Evolutionary conservation across 2,888 invertebrate species (phyloP), one percentile per base, ranked within the genome.

Genomic region (Ormia ochracea): DNA sequence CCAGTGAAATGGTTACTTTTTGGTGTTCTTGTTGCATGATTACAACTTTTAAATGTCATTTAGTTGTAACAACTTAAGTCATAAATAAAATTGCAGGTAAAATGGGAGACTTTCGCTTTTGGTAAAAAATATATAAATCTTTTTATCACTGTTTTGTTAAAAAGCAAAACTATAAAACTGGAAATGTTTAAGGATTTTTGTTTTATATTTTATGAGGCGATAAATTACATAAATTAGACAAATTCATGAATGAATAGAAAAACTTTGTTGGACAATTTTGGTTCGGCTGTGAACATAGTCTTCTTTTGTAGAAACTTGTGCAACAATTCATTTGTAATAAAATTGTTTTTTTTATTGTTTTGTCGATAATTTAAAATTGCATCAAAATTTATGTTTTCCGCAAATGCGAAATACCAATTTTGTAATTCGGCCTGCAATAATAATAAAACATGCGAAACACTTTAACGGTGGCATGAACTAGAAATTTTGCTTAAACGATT

Each of bases 41-140:
- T 66, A 81, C 75, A 68, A 81, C 78, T 78, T 78, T 76, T 63
- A 68, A 78, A 76, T 81, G 78, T 65, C 81, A 78, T 75, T 78
- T 78, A 75, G 74, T 75, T 78, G 72, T 75, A 66, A 69, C 77
- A 81, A 81, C 76, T 77, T 61, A 76, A 80, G 79, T 76, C 79
- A 76, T 80, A 80, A 80, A 80, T 80, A 76, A 80, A 80, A 72
- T 76, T 76, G 70, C 61, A 76, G 45, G 76, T 76, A 72, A 61
- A 61, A 66, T 80, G 72, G 79, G 59, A 45, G 28, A 45, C 12
- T 54, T 54, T 54, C 21, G 48, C 14, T 23, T 58, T 65, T 19
- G 14, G 21, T 12, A 56, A 65, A 56, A 54, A 38, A 14, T 33
- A 12, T 5, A 43, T 2, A 54, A 36, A 6, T 54, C 26, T 52